Evolutionary conservation across 1,140 invertebrate genomes (phyloP), one percentile per base, ranked within the genome.

Genomic region (Lasioglossum albipes): DNA sequence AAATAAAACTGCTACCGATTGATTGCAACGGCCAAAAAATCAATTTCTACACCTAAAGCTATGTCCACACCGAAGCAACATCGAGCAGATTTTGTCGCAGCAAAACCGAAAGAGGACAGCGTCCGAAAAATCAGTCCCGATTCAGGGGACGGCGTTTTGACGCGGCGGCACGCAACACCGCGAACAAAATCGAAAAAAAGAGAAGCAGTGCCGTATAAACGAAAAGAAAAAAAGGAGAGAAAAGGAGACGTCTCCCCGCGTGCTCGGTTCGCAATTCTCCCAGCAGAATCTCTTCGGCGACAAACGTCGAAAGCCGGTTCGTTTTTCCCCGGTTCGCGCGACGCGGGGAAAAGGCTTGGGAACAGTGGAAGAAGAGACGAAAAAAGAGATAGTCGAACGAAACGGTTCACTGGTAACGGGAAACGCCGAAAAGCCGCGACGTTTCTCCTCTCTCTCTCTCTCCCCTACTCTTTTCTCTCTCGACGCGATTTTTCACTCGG

Each of bases 401-500:
- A 64, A 61, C 71, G 57, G 18, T 73, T 73, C 41, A 45, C 57
- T 22, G 61, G 57, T 73, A 62, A 73, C 54, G 22, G 18, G 36
- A 73, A 59, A 73, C 41, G 27, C 57, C 9, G 7, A 49, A 69
- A 74, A 49, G 57, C 10, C 20, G 42, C 20, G 9, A 45, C 7
- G 18, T 45, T 65, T 59, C 7, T 42, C 16, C 27, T n/a, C 9
- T 12, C 45, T 12, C 9, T 49, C 45, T 49, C 45, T 49, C 45
- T 13, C 45, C 13, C 45, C 12, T 10, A 12, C 45, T 49, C 45
- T 49, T 10, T 10, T 49, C 72, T 22, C 27, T n/a, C 18, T 20
- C 61, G 41, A 49, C 74, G 22, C 18, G 52, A 77, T 70, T 70
- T 70, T 69, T 59, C 54, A 12, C 67, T 31, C 67, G 67, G 45